phyloP scores from a whole-genome alignment of 2,113 vertebrate species.

The Bujurquina vittata region DNA sequence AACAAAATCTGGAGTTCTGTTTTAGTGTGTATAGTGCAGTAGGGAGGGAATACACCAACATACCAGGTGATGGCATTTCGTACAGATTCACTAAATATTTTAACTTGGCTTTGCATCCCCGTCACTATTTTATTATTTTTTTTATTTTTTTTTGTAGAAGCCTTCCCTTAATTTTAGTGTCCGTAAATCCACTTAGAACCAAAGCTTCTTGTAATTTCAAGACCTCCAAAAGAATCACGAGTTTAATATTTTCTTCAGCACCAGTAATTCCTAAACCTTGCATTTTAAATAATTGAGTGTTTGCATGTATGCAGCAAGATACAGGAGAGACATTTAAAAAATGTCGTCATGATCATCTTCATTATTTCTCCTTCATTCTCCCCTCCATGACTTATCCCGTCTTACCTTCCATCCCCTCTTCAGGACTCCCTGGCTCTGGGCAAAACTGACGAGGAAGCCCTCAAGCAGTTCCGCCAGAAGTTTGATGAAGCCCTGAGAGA shows the following conservation, averaged over 20 bases:
- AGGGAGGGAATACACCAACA: neutral
- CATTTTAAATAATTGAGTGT: neutral
- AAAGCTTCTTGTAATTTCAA: neutral
- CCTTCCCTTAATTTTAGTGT: neutral
- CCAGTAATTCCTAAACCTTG: neutral
- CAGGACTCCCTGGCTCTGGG: slow-evolving; percentile 95
- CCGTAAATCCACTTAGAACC: neutral
- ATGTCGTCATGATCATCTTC: accelerated
- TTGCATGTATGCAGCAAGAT: neutral
- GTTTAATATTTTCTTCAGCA: neutral
- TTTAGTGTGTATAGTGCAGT: neutral
- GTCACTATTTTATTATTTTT: neutral
- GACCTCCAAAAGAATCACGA: neutral
- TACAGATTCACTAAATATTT: neutral
- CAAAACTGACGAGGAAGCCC: slow-evolving; percentile 95
- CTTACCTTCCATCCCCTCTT: neutral
- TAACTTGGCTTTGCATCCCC: neutral
- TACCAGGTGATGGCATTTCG: neutral
- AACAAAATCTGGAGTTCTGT: accelerated
- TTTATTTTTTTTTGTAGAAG: neutral
- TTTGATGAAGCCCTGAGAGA: slow-evolving; percentile 98
- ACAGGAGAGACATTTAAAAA: too few relatives aligned
- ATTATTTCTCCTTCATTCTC: neutral
- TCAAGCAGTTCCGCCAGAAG: slow-evolving; percentile 98
- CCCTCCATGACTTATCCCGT: neutral